Evolutionary conservation across 1,140 invertebrate genomes (phyloP).

Genomic region (Neotoxoptera formosana): DNA sequence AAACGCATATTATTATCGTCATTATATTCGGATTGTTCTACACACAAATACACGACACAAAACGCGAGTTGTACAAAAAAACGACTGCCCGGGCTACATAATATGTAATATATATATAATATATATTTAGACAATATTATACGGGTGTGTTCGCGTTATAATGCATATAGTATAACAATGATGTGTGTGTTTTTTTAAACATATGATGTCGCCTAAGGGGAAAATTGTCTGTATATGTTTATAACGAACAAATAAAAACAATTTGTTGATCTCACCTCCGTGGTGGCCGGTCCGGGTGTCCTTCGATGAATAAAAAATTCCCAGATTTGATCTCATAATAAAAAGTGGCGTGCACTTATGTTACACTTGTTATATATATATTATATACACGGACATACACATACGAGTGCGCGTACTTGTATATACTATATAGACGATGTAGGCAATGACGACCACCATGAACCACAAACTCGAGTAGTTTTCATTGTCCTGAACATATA

Average conservation of each 20-base stretch:
- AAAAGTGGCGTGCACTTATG: not conserved
- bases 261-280: conserved; percentile 5
- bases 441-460: not conserved
- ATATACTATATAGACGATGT: not conserved
- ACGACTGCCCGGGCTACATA: not conserved
- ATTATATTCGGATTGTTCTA: conserved; percentile 14
- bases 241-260: conserved; percentile 14
- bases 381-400: not conserved
- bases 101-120: not conserved
- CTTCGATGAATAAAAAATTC: conserved; percentile 17
- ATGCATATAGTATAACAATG: not conserved
- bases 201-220: not conserved
- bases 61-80: conserved; percentile 4
- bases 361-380: not conserved
- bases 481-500: not conserved
- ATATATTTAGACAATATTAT: not conserved
- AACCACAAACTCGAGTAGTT: not conserved
- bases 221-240: not conserved
- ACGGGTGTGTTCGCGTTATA: not conserved
- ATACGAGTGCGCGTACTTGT: not conserved
- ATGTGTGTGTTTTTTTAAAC: not conserved
- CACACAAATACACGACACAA: not conserved
- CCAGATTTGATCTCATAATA: conserved; percentile 26
- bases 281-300: not conserved
- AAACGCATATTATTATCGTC: not conserved